phyloP scores from a whole-genome alignment of 2,888 invertebrate genomes.

The Noctua fimbriata region DNA sequence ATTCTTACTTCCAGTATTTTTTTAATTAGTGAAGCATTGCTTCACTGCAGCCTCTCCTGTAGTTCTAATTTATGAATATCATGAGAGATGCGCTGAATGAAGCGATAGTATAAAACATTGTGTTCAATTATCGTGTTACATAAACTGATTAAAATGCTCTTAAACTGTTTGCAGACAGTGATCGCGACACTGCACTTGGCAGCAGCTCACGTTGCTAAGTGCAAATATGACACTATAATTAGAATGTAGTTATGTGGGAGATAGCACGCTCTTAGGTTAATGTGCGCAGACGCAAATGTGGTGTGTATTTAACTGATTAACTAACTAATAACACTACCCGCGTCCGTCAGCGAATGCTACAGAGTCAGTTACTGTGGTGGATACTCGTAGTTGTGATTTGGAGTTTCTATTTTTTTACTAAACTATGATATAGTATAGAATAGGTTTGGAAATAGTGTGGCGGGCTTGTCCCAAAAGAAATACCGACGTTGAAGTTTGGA shows the following conservation, averaged over 20 bases:
- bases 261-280: not conserved
- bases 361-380: too few species aligned
- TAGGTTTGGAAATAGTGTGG: not conserved
- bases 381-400: too few species aligned
- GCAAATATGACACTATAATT: slow-evolving; percentile 27
- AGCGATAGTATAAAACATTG: slow-evolving; percentile 12
- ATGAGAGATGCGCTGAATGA: slow-evolving; percentile 24
- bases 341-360: not conserved
- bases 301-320: too few species aligned
- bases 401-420: too few species aligned
- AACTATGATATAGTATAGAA: too few species aligned
- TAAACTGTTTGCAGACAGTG: slow-evolving; percentile 15
- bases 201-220: slow-evolving; percentile 20
- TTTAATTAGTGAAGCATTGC: slow-evolving; percentile 34
- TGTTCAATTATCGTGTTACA: slow-evolving; percentile 20
- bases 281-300: not conserved
- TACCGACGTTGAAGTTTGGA: slow-evolving; percentile 13
- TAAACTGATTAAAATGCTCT: slow-evolving; percentile 32
- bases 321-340: too few species aligned
- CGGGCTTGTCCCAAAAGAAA: not conserved
- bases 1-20: slow-evolving; percentile 45
- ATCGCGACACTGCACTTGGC: not conserved
- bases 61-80: slow-evolving; percentile 37
- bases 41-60: slow-evolving; percentile 19
- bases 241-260: slow-evolving; percentile 3